phyloP scores from a whole-genome alignment of 2,797 vertebrate species.

The Cirrhinus molitorella region DNA sequence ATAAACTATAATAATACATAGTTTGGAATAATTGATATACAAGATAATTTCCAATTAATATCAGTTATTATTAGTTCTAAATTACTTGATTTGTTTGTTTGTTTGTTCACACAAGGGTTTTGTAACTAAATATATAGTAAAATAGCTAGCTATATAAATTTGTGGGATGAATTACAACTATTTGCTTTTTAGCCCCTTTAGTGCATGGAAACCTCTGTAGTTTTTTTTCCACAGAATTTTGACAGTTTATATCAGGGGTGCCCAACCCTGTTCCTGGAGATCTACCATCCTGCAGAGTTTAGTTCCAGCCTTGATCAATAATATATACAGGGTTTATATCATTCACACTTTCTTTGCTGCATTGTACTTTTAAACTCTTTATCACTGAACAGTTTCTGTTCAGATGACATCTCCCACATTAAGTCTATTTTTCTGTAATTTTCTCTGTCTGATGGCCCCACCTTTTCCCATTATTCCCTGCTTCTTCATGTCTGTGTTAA shows the following conservation, averaged over 20 bases:
- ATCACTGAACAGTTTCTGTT: background rate
- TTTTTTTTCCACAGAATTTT: background rate
- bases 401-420: background rate
- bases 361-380: background rate
- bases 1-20: background rate
- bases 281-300: no score
- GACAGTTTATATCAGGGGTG: background rate
- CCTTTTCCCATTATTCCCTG: background rate
- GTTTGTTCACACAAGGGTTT: background rate
- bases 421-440: constrained; percentile 1
- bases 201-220: background rate
- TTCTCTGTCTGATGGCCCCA: background rate
- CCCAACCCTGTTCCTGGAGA: no score
- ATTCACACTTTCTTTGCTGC: background rate
- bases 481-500: background rate
- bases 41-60: background rate
- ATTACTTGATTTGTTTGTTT: no score
- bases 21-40: background rate
- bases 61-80: no score
- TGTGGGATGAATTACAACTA: background rate
- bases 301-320: no score
- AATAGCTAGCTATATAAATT: background rate
- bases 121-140: background rate
- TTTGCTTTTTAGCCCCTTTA: background rate
- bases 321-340: no score